Conservation (phyloP, 1,140 invertebrate genomes). For the Drosophila littoralis region DNA sequence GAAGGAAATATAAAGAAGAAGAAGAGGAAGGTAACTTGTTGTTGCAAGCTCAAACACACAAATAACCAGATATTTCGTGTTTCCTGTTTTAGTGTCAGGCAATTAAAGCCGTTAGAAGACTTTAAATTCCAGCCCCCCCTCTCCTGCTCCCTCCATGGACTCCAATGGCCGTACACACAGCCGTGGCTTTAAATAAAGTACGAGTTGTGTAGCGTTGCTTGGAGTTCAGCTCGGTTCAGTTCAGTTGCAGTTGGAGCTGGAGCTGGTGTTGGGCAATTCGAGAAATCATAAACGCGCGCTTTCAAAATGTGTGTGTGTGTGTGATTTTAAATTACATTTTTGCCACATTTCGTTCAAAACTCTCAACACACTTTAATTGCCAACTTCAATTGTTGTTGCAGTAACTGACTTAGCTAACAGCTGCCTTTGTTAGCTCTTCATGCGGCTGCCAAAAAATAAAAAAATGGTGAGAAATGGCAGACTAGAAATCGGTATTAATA, state of each 20-base stretch:
- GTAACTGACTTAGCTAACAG: conserved; percentile 58
- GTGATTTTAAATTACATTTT: conserved; percentile 70
- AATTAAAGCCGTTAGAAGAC: conserved; percentile 48
- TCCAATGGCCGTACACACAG: conserved; percentile 22
- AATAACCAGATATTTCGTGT: conserved; percentile 32
- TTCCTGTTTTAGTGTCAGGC: conserved; percentile 55
- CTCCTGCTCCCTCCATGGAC: not conserved
- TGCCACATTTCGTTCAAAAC: conserved; percentile 72
- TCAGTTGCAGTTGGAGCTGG: conserved; percentile 29
- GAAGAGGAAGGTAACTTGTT: conserved; percentile 46
- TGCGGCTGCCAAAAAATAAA: conserved; percentile 48
- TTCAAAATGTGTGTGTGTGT: conserved; percentile 61
- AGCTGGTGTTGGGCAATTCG: conserved; percentile 62
- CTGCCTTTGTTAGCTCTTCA: conserved; percentile 43
- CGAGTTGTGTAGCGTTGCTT: conserved; percentile 50
- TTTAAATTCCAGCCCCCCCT: conserved; percentile 36
- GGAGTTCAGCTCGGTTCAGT: conserved; percentile 53
- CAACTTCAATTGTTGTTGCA: conserved; percentile 65
- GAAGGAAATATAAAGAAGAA: conserved; percentile 6
- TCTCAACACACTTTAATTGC: conserved; percentile 67
- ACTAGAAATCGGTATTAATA: conserved; percentile 55
- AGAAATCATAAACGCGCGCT: conserved; percentile 76
- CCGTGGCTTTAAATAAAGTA: conserved; percentile 62
- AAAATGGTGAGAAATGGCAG: conserved; percentile 29
- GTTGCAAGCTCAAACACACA: conserved; percentile 28